Evolutionary conservation across 2,888 invertebrate genomes (phyloP).

Genomic region (Hetaerina titia): DNA sequence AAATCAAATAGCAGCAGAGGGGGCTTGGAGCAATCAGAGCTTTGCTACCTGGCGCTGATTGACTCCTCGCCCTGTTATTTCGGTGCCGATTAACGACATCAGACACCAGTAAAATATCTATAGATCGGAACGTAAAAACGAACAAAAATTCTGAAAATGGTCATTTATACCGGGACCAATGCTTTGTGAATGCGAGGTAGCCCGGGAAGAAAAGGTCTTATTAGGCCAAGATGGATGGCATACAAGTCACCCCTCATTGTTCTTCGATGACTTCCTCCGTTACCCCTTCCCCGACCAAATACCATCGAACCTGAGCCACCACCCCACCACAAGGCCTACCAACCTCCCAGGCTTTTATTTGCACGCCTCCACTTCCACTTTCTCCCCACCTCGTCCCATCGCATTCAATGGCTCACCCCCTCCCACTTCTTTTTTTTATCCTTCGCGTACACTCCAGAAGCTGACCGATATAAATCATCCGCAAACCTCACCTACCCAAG

Average conservation of each 20-base stretch:
- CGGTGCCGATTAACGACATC: neutral
- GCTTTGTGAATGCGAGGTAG: neutral
- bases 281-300: neutral
- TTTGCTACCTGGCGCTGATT: too few species aligned
- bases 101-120: neutral
- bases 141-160: neutral
- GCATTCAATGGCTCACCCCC: neutral
- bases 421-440: neutral
- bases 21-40: too few species aligned
- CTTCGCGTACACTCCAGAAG: conserved; percentile 43
- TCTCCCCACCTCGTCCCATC: neutral
- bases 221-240: conserved; percentile 57
- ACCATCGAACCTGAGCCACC: neutral
- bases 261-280: conserved; percentile 57
- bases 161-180: neutral
- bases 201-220: neutral
- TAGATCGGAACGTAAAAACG: neutral
- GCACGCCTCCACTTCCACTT: neutral
- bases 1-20: too few species aligned
- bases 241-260: conserved; percentile 48
- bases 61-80: too few species aligned
- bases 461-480: conserved; percentile 63
- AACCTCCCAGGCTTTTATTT: neutral
- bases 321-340: neutral
- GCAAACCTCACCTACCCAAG: conserved; percentile 38